Conservation (phyloP, 2,113 vertebrate genomes). For the Megatriorchis doriae region DNA sequence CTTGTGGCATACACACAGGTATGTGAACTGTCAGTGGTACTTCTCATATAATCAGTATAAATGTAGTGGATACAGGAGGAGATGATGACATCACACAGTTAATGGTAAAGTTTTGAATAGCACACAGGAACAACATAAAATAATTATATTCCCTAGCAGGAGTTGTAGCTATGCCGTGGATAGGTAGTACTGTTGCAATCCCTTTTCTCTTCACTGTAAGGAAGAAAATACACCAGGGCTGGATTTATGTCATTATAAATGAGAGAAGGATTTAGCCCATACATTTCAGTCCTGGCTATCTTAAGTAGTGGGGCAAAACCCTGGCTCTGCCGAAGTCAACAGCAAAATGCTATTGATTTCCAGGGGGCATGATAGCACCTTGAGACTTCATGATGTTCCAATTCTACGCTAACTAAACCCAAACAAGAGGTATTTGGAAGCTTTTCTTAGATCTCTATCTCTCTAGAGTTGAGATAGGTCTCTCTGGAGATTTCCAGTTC, state of each 20-base stretch:
- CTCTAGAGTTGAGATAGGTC: neutral
- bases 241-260: neutral
- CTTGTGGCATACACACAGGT: neutral
- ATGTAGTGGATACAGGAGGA: neutral
- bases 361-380: neutral
- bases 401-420: neutral
- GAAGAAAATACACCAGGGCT: neutral
- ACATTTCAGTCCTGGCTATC: neutral
- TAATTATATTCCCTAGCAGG: neutral
- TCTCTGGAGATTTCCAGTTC: neutral
- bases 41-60: neutral
- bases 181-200: neutral
- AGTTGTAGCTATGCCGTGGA: neutral
- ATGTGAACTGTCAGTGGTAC: neutral
- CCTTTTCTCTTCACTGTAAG: neutral
- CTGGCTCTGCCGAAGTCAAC: neutral
- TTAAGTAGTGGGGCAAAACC: neutral
- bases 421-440: neutral
- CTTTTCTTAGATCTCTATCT: neutral
- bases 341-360: neutral
- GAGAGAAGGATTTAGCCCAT: neutral
- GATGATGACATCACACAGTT: neutral
- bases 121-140: neutral
- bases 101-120: neutral
- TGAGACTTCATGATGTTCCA: neutral